Evolutionary conservation across 1,140 invertebrate species (phyloP).

Genomic region (Drosophila fuyamai): DNA sequence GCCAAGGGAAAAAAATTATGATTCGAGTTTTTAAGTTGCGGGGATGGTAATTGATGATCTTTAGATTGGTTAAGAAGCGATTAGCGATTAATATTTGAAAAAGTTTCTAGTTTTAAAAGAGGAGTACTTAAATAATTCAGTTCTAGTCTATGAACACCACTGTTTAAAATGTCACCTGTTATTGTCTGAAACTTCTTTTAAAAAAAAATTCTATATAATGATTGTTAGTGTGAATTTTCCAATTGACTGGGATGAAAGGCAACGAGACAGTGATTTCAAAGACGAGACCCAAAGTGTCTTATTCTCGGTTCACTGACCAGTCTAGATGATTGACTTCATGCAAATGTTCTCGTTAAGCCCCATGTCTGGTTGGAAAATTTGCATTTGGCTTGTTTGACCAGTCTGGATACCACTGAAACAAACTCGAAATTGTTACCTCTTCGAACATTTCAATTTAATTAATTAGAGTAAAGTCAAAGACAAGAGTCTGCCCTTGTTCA

Average conservation of each 20-base stretch:
- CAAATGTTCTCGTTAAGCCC: slow-evolving; percentile 39
- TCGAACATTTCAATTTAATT: slow-evolving; percentile 39
- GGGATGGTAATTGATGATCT: slow-evolving; percentile 48
- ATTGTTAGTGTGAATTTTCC: slow-evolving; percentile 36
- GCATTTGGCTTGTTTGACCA: slow-evolving; percentile 32
- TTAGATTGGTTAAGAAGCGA: background rate
- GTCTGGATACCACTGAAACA: slow-evolving; percentile 5
- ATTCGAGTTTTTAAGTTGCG: slow-evolving; percentile 27
- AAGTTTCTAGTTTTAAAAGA: background rate
- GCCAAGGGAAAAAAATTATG: slow-evolving; percentile 23
- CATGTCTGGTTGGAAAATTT: slow-evolving; percentile 33
- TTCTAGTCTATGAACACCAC: background rate
- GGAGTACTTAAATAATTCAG: no score
- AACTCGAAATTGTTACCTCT: slow-evolving; percentile 10
- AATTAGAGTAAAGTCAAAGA: slow-evolving; percentile 33
- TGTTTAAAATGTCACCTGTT: background rate
- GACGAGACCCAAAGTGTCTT: slow-evolving; percentile 30
- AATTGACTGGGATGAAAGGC: slow-evolving; percentile 39
- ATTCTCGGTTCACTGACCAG: slow-evolving; percentile 39
- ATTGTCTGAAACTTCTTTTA: background rate
- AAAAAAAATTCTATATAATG: slow-evolving; percentile 8
- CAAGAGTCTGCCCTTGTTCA: slow-evolving; percentile 21
- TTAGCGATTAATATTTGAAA: slow-evolving; percentile 17
- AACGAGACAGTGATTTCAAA: slow-evolving; percentile 15
- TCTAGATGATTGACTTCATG: slow-evolving; percentile 41